These are phyloP conservation scores for Oncorhynchus masou DNA, from an alignment of 2,113 vertebrate species.

Conservation along the genomic window DNA sequence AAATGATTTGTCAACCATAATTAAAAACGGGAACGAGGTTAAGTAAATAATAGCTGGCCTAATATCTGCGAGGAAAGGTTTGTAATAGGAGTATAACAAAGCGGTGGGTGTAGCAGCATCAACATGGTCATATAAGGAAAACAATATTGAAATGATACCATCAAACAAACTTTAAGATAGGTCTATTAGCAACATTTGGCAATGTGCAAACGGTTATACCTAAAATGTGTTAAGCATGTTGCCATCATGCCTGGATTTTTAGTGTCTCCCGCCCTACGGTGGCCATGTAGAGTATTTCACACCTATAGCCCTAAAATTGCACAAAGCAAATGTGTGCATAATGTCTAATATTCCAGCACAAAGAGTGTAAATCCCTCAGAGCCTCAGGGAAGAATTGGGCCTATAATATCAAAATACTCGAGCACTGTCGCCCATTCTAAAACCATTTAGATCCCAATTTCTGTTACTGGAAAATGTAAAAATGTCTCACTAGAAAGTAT, in stretches of 20 bases:
- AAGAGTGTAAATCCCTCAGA: background rate
- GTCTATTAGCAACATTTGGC: too few relatives aligned
- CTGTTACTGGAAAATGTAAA: background rate
- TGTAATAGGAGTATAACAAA: too few relatives aligned
- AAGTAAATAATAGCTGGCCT: too few relatives aligned
- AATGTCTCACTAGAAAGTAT: background rate
- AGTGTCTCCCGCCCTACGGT: background rate
- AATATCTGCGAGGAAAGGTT: too few relatives aligned
- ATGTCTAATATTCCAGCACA: background rate
- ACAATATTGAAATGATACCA: too few relatives aligned
- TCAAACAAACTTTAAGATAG: too few relatives aligned
- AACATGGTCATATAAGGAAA: too few relatives aligned
- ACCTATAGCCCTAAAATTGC: background rate
- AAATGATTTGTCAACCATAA: too few relatives aligned
- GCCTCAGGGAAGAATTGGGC: background rate
- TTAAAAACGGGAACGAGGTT: too few relatives aligned
- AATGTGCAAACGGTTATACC: background rate
- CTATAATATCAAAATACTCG: slow-evolving; percentile 30
- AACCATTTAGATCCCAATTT: slow-evolving; percentile 37
- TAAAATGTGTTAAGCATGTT: background rate
- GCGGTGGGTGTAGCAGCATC: too few relatives aligned
- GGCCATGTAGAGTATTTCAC: background rate
- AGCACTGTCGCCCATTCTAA: slow-evolving; percentile 36
- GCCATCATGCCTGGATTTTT: background rate
- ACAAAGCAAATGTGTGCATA: background rate